Evolutionary conservation across 2,888 invertebrate genomes (phyloP).

Genomic region (Aphrophora alni): DNA sequence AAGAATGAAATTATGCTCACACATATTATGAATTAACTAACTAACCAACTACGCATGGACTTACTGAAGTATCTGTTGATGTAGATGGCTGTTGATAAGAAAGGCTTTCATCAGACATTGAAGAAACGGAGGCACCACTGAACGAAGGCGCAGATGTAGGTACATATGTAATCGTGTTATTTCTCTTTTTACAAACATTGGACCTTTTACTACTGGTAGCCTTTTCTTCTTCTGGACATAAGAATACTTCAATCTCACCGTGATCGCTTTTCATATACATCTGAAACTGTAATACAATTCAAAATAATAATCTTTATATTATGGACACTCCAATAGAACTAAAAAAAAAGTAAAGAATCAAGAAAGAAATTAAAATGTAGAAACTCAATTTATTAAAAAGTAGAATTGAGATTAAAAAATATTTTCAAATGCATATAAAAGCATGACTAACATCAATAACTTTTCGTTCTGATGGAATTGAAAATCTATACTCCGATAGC

Average conservation of each 20-base stretch:
- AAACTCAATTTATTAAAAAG: too few relatives aligned
- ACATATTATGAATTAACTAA: too few relatives aligned
- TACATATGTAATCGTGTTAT: neutral
- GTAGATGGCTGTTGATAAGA: constrained; percentile 56
- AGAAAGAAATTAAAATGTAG: too few relatives aligned
- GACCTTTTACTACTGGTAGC: neutral
- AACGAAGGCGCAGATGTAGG: neutral
- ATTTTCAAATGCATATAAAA: too few relatives aligned
- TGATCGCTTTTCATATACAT: constrained; percentile 90
- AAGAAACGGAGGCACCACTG: neutral
- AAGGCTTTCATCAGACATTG: neutral
- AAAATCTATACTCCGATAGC: too few relatives aligned
- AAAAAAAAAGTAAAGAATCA: too few relatives aligned
- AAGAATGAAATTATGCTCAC: too few relatives aligned
- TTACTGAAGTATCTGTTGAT: constrained; percentile 61
- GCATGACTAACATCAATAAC: too few relatives aligned
- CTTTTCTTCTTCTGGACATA: constrained; percentile 76
- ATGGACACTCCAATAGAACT: too few relatives aligned
- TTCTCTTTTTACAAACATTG: neutral
- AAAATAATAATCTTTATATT: neutral
- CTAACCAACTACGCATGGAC: too few relatives aligned
- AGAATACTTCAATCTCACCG: constrained; percentile 94
- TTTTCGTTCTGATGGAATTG: too few relatives aligned
- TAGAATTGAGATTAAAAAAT: too few relatives aligned
- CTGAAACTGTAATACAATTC: constrained; percentile 16